Evolutionary conservation across 1,140 invertebrate genomes (phyloP).

Genomic region (Drosophila varians): DNA sequence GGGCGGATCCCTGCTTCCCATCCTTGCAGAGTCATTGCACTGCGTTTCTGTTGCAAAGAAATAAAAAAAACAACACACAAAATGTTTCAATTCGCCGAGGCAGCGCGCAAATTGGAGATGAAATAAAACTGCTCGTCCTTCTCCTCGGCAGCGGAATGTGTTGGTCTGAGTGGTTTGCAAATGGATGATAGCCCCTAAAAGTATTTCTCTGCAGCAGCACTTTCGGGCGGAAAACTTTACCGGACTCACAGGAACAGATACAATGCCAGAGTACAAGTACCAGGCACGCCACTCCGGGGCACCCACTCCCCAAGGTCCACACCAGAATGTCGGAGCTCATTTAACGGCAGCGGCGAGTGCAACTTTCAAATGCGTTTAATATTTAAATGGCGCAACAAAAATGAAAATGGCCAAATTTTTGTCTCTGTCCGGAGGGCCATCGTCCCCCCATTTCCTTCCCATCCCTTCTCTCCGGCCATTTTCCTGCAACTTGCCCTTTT

Average conservation of each 20-base stretch:
- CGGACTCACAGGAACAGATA: slow-evolving; percentile 27
- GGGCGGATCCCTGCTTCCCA: not conserved
- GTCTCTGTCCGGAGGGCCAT: not conserved
- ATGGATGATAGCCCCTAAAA: slow-evolving; percentile 6
- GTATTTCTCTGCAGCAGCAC: not conserved
- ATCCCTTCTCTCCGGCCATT: too few relatives aligned
- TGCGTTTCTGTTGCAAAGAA: slow-evolving; percentile 40
- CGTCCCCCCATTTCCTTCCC: not conserved
- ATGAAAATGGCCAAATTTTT: slow-evolving; percentile 32
- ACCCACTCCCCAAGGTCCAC: not conserved
- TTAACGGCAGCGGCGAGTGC: slow-evolving; percentile 35
- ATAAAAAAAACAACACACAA: not conserved
- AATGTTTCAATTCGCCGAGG: slow-evolving; percentile 53
- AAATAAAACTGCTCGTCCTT: slow-evolving; percentile 40
- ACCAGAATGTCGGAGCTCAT: slow-evolving; percentile 23
- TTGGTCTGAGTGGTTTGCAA: slow-evolving; percentile 1
- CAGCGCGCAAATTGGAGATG: slow-evolving; percentile 49
- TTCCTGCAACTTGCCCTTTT: too few relatives aligned
- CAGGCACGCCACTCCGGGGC: not conserved
- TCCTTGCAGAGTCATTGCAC: slow-evolving; percentile 34
- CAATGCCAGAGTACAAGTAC: not conserved
- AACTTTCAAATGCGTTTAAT: slow-evolving; percentile 60
- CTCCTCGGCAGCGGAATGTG: not conserved
- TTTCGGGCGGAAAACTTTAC: slow-evolving; percentile 21
- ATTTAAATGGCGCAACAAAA: slow-evolving; percentile 45